Base-by-base conservation (phyloP, 2,113 vertebrate species). In the Equus quagga region DNA sequence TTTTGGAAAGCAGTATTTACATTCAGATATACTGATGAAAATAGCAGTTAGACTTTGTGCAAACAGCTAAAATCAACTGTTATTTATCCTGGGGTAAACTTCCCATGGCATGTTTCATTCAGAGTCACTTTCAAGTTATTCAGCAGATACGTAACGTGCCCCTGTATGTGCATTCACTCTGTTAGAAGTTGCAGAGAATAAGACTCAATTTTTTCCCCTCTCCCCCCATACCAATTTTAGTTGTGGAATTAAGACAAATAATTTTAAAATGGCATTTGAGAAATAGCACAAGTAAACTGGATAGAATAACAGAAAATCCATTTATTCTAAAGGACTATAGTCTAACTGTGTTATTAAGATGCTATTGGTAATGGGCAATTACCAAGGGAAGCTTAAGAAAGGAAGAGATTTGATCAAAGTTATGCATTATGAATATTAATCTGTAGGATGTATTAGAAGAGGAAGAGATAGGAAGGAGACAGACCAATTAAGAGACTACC, bases 11-110 rank as follows among this genome's bases (percentile, higher is more conserved):
- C 11, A 76, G 0, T 91, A 54, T 80, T 96, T 97, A 56, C 21
- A 80, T 24, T 95, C 72, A 90, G n/a, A 79, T 90, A 41, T 69
- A 86, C 79, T 89, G 51, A 82, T 94, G 76, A 93, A 96, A 96
- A 93, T 62, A 95, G 33, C 56, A 78, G 54, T 79, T 80, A 80
- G 41, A 24, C 46, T 90, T 88, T 93, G 18, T 85, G 24, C 41
- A 91, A 64, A 91, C 62, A 69, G 14, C 75, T 88, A n/a, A 85
- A 91, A 62, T 87, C 23, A 93, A 46, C 60, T 83, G 18, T 65
- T 89, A 41, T 62, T 96, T 93, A 60, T 87, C 62, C 69, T 84
- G 13, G 56, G 36, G 51, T 64, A 60, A 72, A 56, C 26, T 87
- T 65, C 31, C 10, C 5, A 19, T 93, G n/a, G 41, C 17, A 33